Evolutionary conservation across 2,888 invertebrate genomes (phyloP).

Genomic region (Limenitis camilla): DNA sequence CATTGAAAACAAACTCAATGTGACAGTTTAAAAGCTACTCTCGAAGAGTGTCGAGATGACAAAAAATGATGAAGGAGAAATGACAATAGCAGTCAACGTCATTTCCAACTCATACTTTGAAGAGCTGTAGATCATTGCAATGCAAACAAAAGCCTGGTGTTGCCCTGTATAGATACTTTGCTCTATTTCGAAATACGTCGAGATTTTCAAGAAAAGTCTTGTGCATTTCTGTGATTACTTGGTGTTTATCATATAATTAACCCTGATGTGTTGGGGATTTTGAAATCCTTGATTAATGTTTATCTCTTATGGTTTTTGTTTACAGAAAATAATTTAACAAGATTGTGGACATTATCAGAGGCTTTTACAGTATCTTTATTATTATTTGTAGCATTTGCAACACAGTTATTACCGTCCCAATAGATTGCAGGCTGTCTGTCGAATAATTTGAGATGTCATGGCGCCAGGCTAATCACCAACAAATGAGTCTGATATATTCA

Average conservation of each 20-base stretch:
- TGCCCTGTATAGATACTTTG: constrained; percentile 25
- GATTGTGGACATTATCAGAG: no score
- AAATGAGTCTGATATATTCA: no score
- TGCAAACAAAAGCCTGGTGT: constrained; percentile 46
- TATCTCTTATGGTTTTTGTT: no score
- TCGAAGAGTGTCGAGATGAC: constrained; percentile 19
- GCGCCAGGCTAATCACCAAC: no score
- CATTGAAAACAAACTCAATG: constrained; percentile 20
- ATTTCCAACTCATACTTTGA: constrained; percentile 32
- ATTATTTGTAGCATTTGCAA: no score
- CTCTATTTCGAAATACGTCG: constrained; percentile 31
- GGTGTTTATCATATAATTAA: constrained; percentile 14
- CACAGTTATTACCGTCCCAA: no score
- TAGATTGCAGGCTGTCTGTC: no score
- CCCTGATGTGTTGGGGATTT: no score
- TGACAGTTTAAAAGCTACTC: constrained; percentile 25
- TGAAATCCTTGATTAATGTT: no score
- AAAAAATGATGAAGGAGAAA: constrained; percentile 22
- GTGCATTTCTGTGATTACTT: constrained; percentile 16
- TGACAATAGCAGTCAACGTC: constrained; percentile 26
- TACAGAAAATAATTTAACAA: no score
- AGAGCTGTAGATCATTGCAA: constrained; percentile 39
- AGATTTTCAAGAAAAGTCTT: constrained; percentile 10
- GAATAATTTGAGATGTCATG: no score
- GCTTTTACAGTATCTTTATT: no score